Conservation (phyloP, 2,888 invertebrate species). For the Nemotelus nigrinus region DNA sequence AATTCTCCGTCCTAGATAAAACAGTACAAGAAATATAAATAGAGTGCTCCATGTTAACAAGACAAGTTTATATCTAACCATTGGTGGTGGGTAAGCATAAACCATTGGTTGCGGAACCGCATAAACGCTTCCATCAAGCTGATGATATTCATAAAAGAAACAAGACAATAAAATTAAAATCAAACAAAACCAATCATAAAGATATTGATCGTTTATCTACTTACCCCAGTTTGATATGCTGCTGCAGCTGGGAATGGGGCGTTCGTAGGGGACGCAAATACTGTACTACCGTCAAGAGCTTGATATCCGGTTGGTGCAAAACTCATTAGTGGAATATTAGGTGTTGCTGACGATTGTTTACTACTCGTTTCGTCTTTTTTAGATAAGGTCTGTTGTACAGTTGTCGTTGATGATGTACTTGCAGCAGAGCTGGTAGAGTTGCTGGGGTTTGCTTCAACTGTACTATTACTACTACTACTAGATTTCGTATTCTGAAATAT, state of each 20-base stretch:
- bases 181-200: slow-evolving; percentile 19
- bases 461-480: slow-evolving; percentile 28
- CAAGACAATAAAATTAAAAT: slow-evolving; percentile 43
- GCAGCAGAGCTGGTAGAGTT: slow-evolving; percentile 51
- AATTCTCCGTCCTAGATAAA: slow-evolving; percentile 60
- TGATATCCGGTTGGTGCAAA: slow-evolving; percentile 61
- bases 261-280: slow-evolving; percentile 61
- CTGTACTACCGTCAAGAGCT: slow-evolving; percentile 62
- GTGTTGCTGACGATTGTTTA: slow-evolving; percentile 49
- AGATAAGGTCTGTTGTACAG: slow-evolving; percentile 10
- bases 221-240: slow-evolving; percentile 65
- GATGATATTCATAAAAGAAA: slow-evolving; percentile 35
- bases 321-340: slow-evolving; percentile 54
- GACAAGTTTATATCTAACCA: slow-evolving; percentile 51
- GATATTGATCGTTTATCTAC: slow-evolving; percentile 44
- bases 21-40: slow-evolving; percentile 19
- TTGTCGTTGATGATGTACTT: slow-evolving; percentile 45
- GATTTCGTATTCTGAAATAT: slow-evolving; percentile 34
- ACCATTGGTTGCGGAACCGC: slow-evolving; percentile 65
- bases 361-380: slow-evolving; percentile 46
- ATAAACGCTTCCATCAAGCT: slow-evolving; percentile 65
- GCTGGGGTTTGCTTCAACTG: slow-evolving; percentile 32
- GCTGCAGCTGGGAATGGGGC: slow-evolving; percentile 60
- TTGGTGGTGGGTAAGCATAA: slow-evolving; percentile 62
- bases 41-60: neutral